phyloP scores from a whole-genome alignment of 1,140 invertebrate species.

The Trachymyrmex cornetzi region DNA sequence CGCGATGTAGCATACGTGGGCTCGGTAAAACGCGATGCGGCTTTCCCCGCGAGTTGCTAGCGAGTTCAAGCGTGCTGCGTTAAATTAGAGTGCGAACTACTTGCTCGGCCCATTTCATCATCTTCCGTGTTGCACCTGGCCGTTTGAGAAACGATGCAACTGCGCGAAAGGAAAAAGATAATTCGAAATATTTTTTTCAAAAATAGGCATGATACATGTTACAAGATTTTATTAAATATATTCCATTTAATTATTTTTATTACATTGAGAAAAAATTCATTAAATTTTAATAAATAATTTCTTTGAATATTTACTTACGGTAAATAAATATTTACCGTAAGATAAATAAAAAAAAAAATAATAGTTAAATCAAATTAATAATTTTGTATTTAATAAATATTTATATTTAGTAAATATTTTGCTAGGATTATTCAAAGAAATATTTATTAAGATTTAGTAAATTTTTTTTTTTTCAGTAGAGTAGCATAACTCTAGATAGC shows the following conservation, averaged over 20 bases:
- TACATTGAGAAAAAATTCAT: too few relatives aligned
- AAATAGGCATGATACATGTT: neutral
- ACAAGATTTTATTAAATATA: neutral
- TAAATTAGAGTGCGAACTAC: constrained; percentile 47
- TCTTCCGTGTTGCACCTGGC: neutral
- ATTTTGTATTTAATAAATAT: too few relatives aligned
- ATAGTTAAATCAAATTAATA: too few relatives aligned
- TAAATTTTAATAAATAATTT: too few relatives aligned
- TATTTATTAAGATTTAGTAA: too few relatives aligned
- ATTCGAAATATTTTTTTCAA: neutral
- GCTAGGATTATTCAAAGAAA: too few relatives aligned
- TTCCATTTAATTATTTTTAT: neutral
- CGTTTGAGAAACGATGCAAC: constrained; percentile 10
- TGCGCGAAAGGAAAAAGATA: neutral
- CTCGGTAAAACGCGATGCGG: constrained; percentile 50
- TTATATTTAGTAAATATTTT: too few relatives aligned
- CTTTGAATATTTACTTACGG: too few relatives aligned
- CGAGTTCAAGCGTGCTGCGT: constrained; percentile 38
- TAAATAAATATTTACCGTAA: too few relatives aligned
- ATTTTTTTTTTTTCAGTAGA: too few relatives aligned
- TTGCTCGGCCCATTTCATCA: constrained; percentile 50
- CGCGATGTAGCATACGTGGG: constrained; percentile 37
- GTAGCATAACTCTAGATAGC: too few relatives aligned
- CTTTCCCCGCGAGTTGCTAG: constrained; percentile 40
- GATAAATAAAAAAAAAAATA: too few relatives aligned